A percentile compares a stretch with the other conserved stretches of the same genome.
Evolutionary conservation across 2,888 invertebrate genomes (phyloP).

Genomic region (Dynastes maya): DNA sequence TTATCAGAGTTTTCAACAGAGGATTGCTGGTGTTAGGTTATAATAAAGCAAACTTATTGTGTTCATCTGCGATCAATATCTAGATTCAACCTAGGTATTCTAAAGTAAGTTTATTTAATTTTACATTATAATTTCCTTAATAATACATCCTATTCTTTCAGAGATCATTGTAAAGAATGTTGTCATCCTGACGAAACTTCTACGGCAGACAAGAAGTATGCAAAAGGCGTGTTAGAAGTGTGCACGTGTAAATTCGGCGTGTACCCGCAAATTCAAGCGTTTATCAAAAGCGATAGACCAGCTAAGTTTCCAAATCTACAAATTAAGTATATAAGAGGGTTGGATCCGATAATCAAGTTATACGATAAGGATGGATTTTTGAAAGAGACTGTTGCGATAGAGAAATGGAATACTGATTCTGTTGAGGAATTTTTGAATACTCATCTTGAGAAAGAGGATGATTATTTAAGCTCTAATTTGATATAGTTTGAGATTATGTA

Average conservation of each 20-base stretch:
- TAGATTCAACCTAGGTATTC: constrained; percentile 80
- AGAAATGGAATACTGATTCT: constrained; percentile 99
- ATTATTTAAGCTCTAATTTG: constrained; percentile 68
- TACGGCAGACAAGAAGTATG: constrained; percentile 82
- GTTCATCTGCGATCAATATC: constrained; percentile 90
- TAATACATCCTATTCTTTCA: constrained; percentile 56
- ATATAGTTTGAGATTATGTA: constrained; percentile 32
- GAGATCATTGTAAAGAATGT: constrained; percentile 84
- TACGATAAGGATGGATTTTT: constrained; percentile 88
- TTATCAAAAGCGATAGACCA: constrained; percentile 94
- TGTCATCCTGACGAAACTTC: constrained; percentile 84
- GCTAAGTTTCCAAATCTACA: constrained; percentile 92
- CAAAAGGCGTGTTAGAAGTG: constrained; percentile 94
- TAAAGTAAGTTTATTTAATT: constrained; percentile 70
- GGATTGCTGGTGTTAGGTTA: constrained; percentile 91
- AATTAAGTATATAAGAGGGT: constrained; percentile 93
- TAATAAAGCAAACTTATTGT: constrained; percentile 87
- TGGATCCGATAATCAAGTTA: constrained; percentile 95
- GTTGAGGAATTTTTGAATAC: constrained; percentile 96
- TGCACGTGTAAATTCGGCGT: constrained; percentile 99
- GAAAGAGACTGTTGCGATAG: constrained; percentile 93
- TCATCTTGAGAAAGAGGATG: constrained; percentile 80
- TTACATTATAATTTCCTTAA: background rate
- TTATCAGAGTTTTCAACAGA: constrained; percentile 72
- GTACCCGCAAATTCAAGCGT: constrained; percentile 98